These are phyloP conservation scores for Lasioglossum vierecki DNA, from an alignment of 2,888 invertebrate genomes.

Conservation along the genomic window DNA sequence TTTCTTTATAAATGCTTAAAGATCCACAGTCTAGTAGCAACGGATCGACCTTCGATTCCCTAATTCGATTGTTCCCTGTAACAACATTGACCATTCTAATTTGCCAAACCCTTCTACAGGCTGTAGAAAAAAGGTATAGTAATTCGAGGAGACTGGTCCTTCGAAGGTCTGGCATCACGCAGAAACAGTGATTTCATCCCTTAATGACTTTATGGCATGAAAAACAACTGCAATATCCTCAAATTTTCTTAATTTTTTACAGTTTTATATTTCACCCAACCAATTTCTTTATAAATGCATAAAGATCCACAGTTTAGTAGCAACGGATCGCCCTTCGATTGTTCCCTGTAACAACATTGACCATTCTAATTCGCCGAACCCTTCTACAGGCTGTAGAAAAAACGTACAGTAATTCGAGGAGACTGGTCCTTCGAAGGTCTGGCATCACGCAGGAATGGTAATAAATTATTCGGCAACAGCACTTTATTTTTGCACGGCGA, in stretches of 20 bases:
- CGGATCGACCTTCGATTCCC: background rate
- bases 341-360: background rate
- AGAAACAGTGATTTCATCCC: too few species aligned
- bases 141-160: too few species aligned
- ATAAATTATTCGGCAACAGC: background rate
- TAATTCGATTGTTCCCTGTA: background rate
- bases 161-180: background rate
- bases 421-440: background rate
- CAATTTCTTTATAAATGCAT: too few species aligned
- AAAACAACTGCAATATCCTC: too few species aligned
- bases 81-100: background rate
- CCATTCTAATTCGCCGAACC: background rate
- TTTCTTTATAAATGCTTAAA: too few species aligned
- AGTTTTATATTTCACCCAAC: too few species aligned
- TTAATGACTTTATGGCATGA: too few species aligned
- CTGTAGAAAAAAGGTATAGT: background rate
- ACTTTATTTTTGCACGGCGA: conserved; percentile 1
- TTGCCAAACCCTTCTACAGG: background rate
- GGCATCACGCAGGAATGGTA: background rate
- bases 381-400: background rate
- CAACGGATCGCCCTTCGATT: too few species aligned
- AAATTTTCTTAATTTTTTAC: too few species aligned
- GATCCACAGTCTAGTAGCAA: background rate
- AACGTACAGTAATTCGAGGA: background rate
- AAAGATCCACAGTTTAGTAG: too few species aligned